Percentiles rank a stretch among this genome's conserved stretches.
Conservation (phyloP, 2,888 invertebrate species). For the Clistopyga incitator region DNA sequence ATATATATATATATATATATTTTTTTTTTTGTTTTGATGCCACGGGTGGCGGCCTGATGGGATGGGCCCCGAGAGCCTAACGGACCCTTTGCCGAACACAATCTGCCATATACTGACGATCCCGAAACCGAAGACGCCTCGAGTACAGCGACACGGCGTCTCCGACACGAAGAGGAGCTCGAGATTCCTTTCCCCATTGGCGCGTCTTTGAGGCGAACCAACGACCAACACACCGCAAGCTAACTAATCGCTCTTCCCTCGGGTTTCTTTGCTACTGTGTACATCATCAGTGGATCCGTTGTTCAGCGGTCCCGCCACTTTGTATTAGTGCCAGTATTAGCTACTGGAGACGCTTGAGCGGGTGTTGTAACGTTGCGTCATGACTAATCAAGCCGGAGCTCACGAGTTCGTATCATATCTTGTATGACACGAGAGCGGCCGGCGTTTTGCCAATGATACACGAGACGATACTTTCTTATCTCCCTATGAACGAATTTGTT, state of each 20-base stretch:
- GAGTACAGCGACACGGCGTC: slow-evolving; percentile 53
- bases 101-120: slow-evolving; percentile 64
- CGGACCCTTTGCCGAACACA: slow-evolving; percentile 58
- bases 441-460: slow-evolving; percentile 20
- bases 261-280: slow-evolving; percentile 52
- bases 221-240: slow-evolving; percentile 57
- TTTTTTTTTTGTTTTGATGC: slow-evolving; percentile 20
- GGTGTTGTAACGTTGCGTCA: slow-evolving; percentile 59
- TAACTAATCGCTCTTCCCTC: slow-evolving; percentile 61
- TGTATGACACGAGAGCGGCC: neutral
- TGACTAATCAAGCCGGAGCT: slow-evolving; percentile 49
- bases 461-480: slow-evolving; percentile 53
- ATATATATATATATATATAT: neutral
- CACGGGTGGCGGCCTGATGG: slow-evolving; percentile 7
- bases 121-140: slow-evolving; percentile 66
- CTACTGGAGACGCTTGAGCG: slow-evolving; percentile 10
- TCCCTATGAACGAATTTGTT: slow-evolving; percentile 14
- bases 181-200: slow-evolving; percentile 64
- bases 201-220: slow-evolving; percentile 43
- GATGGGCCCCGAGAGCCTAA: slow-evolving; percentile 29
- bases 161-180: slow-evolving; percentile 51
- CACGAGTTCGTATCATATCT: slow-evolving; percentile 26
- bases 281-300: slow-evolving; percentile 13
- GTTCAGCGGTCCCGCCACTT: neutral
- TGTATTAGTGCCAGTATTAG: slow-evolving; percentile 23